A percentile compares a stretch with the other conserved stretches of the same genome.
Evolutionary conservation across 2,888 invertebrate genomes (phyloP).

Genomic region (Caenorhabditis sp.): DNA sequence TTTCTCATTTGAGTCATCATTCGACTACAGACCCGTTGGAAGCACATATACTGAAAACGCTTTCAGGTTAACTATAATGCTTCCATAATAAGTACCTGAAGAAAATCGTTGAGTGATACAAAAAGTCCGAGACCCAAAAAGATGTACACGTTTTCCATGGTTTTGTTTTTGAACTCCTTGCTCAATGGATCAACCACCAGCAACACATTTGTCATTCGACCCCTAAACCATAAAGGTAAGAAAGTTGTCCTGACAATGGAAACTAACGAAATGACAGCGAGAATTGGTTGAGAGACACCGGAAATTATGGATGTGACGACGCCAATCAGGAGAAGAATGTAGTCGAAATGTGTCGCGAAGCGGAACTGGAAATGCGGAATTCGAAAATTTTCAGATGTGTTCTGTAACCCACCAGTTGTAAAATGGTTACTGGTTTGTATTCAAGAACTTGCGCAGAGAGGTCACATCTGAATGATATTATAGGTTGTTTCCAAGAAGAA

Average conservation of each 20-base stretch:
- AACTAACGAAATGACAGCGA: slow-evolving; percentile 72
- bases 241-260: neutral
- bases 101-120: slow-evolving; percentile 69
- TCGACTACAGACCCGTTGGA: slow-evolving; percentile 75
- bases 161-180: slow-evolving; percentile 68
- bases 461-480: slow-evolving; percentile 64
- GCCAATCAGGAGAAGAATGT: slow-evolving; percentile 69
- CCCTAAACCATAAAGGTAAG: slow-evolving; percentile 44
- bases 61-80: neutral
- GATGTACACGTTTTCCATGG: slow-evolving; percentile 77
- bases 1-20: slow-evolving; percentile 74
- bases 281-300: slow-evolving; percentile 73
- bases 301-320: slow-evolving; percentile 66
- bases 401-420: slow-evolving; percentile 62
- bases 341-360: slow-evolving; percentile 70
- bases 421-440: slow-evolving; percentile 67
- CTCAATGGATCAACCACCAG: slow-evolving; percentile 67
- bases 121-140: slow-evolving; percentile 76
- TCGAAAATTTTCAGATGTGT: neutral
- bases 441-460: slow-evolving; percentile 67
- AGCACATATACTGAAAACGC: slow-evolving; percentile 76
- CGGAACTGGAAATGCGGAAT: slow-evolving; percentile 73
- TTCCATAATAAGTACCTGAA: slow-evolving; percentile 62
- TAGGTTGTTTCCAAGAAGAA: neutral
- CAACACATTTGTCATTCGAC: slow-evolving; percentile 75